Conservation (phyloP, 2,888 invertebrate species). For the Sturmia bella region DNA sequence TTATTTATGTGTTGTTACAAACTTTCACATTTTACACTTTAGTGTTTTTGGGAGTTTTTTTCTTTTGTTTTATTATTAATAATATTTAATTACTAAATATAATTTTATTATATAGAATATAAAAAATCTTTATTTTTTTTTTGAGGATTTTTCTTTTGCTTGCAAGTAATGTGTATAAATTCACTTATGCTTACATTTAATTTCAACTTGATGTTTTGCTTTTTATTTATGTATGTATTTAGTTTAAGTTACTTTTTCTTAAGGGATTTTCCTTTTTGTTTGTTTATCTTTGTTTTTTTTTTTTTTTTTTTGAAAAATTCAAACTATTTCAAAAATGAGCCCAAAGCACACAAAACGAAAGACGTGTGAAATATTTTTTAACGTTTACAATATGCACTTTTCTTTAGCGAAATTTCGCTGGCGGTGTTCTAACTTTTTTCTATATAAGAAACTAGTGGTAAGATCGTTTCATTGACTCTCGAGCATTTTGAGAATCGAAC, state of each 20-base stretch:
- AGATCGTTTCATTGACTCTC: too few relatives aligned
- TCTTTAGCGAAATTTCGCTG: too few relatives aligned
- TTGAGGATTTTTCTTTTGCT: constrained; percentile 69
- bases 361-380: too few relatives aligned
- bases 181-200: constrained; percentile 71
- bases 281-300: constrained; percentile 61
- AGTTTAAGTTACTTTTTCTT: constrained; percentile 48
- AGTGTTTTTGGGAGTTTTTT: constrained; percentile 64
- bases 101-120: constrained; percentile 69
- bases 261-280: constrained; percentile 65
- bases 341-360: constrained; percentile 9
- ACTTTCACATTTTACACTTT: constrained; percentile 69
- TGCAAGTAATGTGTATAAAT: constrained; percentile 70
- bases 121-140: constrained; percentile 71
- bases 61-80: too few relatives aligned
- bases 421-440: too few relatives aligned
- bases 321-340: constrained; percentile 65
- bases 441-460: too few relatives aligned
- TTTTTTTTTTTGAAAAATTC: constrained; percentile 75
- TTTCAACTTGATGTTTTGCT: constrained; percentile 62
- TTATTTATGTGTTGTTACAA: constrained; percentile 73
- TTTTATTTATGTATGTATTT: constrained; percentile 59
- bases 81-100: constrained; percentile 69
- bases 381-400: too few relatives aligned
- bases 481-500: too few relatives aligned